A percentile compares a stretch with the other conserved stretches of the same genome.
These are phyloP conservation scores for Cyphotilapia sp. DNA, from an alignment of 2,113 vertebrate genomes.

Conservation along the genomic window DNA sequence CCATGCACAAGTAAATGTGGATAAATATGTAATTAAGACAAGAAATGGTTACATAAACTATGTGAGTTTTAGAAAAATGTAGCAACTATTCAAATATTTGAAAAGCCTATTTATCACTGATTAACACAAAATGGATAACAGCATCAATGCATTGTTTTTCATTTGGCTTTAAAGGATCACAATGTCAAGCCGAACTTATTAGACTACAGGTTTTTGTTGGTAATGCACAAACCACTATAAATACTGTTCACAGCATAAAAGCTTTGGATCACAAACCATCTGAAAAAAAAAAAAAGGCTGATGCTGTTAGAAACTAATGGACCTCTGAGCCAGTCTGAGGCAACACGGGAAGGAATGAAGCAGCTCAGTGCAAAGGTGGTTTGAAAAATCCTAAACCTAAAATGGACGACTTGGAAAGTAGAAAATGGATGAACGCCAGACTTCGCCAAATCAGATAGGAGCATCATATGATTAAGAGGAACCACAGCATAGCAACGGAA, in stretches of 20 bases:
- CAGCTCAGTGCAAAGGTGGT: neutral
- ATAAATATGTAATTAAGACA: neutral
- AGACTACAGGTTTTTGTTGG: neutral
- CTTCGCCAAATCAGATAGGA: conserved; percentile 2
- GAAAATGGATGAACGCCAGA: neutral
- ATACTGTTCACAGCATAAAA: neutral
- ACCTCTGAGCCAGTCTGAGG: neutral
- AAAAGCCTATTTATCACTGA: neutral
- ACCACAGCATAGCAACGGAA: neutral
- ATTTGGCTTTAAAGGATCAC: neutral
- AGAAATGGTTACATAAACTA: neutral
- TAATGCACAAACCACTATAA: neutral
- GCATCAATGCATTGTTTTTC: neutral
- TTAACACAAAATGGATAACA: neutral
- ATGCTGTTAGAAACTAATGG: conserved; percentile 5
- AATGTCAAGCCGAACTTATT: neutral
- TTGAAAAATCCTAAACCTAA: neutral
- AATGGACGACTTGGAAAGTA: neutral
- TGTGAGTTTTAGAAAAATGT: neutral
- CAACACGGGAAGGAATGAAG: neutral
- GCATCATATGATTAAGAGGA: conserved; percentile 36
- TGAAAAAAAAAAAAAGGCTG: neutral
- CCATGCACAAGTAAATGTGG: accelerated
- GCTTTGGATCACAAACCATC: neutral
- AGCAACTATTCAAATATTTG: neutral